Evolutionary conservation across 92 coral and sea anemone genomes (phyloP).

Genomic region (Anthopleura xanthogrammica): DNA sequence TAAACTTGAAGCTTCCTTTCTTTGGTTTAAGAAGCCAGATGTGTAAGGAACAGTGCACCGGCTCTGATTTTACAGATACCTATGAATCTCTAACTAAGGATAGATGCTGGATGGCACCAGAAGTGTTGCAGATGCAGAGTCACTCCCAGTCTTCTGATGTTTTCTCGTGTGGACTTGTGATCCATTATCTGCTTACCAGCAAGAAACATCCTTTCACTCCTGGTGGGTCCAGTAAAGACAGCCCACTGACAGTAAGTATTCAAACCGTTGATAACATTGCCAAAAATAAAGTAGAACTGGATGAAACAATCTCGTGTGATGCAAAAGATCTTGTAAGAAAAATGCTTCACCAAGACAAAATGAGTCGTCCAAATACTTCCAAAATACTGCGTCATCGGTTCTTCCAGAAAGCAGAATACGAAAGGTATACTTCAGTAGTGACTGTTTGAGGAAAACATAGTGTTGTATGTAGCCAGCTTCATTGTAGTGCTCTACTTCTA

Average conservation of each 20-base stretch:
- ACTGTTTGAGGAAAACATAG: too few relatives aligned
- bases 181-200: conserved; percentile 37
- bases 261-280: conserved; percentile 43
- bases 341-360: background rate
- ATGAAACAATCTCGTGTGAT: conserved; percentile 29
- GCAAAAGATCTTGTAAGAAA: conserved; percentile 1
- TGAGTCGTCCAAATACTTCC: background rate
- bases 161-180: conserved; percentile 42
- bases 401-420: background rate
- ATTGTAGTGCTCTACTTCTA: too few relatives aligned
- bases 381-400: background rate
- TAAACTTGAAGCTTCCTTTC: conserved; percentile 27
- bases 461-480: too few relatives aligned
- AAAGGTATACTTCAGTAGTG: too few relatives aligned
- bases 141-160: conserved; percentile 30
- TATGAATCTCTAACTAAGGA: background rate
- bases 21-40: conserved; percentile 38
- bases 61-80: background rate
- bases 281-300: background rate
- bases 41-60: background rate
- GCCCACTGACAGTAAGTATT: background rate
- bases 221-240: background rate
- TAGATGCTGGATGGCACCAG: conserved; percentile 2
- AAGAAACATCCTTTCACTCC: conserved; percentile 57
- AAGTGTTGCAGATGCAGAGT: background rate